phyloP scores from a whole-genome alignment of 2,797 vertebrate species.

The Cirrhinus mrigala region DNA sequence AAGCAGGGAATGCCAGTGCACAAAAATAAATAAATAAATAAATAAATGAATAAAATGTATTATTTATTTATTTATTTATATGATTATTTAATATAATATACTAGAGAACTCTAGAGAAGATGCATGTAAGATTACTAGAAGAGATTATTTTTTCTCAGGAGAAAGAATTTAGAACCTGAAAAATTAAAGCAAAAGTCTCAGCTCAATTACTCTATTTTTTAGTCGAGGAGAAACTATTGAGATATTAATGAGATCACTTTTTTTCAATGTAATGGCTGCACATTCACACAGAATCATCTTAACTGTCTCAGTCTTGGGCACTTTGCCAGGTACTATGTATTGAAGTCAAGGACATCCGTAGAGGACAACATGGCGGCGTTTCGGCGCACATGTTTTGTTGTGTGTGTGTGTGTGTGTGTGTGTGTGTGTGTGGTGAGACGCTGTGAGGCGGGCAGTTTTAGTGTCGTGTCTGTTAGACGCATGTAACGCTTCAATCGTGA shows the following conservation, averaged over 20 bases:
- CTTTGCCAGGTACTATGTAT: conserved; percentile 82
- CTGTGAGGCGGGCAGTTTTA: conserved; percentile 11
- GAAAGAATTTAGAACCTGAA: neutral
- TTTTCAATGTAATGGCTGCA: neutral
- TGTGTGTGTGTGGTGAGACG: conserved; percentile 24
- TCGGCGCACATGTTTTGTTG: conserved; percentile 17
- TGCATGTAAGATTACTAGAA: neutral
- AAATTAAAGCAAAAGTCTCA: too few relatives aligned
- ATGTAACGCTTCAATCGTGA: conserved; percentile 45
- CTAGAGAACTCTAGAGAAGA: neutral
- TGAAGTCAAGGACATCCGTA: conserved; percentile 87
- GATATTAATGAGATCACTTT: conserved; percentile 7
- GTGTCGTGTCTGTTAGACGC: conserved; percentile 41
- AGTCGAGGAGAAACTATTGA: neutral
- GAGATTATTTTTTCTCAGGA: neutral
- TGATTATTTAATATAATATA: neutral
- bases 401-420: conserved; percentile 38
- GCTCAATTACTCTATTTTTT: neutral
- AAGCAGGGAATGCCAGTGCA: neutral
- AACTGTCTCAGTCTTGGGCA: conserved; percentile 78
- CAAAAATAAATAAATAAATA: too few relatives aligned
- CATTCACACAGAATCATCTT: conserved; percentile 45
- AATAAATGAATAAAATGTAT: too few relatives aligned
- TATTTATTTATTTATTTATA: too few relatives aligned
- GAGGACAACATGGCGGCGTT: conserved; percentile 75